Percentiles rank a stretch among this genome's conserved stretches.
Evolutionary conservation across 2,113 vertebrate genomes (phyloP).

Genomic region (Urocolius indicus): DNA sequence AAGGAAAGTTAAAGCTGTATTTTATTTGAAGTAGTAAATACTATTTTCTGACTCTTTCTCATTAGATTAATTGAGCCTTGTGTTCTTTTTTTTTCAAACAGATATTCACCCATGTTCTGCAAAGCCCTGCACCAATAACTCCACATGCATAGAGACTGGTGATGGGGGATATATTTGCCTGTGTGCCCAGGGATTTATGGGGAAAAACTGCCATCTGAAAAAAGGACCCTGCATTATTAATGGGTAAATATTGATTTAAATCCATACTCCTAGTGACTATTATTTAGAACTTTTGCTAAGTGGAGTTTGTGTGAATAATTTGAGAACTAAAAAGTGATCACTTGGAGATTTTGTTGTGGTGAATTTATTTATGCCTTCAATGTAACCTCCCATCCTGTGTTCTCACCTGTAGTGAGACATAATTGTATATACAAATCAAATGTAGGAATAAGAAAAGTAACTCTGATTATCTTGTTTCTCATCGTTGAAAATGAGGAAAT

Average conservation of each 20-base stretch:
- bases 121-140: conserved; percentile 86
- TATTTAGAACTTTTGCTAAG: conserved; percentile 2
- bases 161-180: conserved; percentile 86
- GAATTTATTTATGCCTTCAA: conserved; percentile 4
- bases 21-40: neutral
- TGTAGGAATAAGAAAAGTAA: neutral
- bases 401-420: neutral
- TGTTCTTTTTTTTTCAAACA: conserved; percentile 39
- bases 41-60: neutral
- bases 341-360: neutral
- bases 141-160: conserved; percentile 87
- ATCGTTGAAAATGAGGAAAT: neutral
- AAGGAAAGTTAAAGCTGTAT: neutral
- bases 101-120: conserved; percentile 85
- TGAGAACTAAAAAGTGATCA: neutral
- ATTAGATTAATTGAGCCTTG: neutral
- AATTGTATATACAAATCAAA: neutral
- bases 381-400: neutral
- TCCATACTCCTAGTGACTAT: neutral
- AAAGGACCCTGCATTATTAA: conserved; percentile 83
- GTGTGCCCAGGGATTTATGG: conserved; percentile 83
- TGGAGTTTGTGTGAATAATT: neutral
- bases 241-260: conserved; percentile 78
- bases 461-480: neutral
- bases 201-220: conserved; percentile 83